Evolutionary conservation across 2,113 vertebrate species (phyloP).

Genomic region (Pycnonotus jocosus): DNA sequence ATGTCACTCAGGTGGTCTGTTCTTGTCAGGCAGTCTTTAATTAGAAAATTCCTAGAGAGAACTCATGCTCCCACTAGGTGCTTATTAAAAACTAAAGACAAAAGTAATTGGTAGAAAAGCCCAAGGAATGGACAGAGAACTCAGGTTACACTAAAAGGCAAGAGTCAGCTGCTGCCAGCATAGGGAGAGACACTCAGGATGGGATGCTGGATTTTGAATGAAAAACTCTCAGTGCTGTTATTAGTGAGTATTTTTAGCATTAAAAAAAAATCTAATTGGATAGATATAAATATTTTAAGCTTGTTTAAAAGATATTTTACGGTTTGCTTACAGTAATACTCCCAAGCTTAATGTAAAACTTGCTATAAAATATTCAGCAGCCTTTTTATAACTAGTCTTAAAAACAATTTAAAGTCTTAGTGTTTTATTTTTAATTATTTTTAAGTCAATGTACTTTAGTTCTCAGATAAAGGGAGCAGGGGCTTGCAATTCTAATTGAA

Average conservation of each 20-base stretch:
- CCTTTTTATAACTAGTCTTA: slow-evolving; percentile 56
- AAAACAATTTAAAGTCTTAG: slow-evolving; percentile 53
- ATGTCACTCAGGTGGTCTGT: slow-evolving; percentile 43
- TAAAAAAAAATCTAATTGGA: slow-evolving; percentile 41
- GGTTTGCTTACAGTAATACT: slow-evolving; percentile 54
- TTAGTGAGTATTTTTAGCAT: slow-evolving; percentile 72
- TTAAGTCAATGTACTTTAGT: slow-evolving; percentile 47
- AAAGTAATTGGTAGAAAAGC: slow-evolving; percentile 37
- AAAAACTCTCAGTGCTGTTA: slow-evolving; percentile 64
- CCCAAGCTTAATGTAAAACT: slow-evolving; percentile 52
- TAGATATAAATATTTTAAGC: slow-evolving; percentile 49
- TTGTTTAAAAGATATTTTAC: slow-evolving; percentile 45
- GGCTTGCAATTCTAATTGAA: neutral
- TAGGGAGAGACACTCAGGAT: slow-evolving; percentile 35
- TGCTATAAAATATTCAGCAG: slow-evolving; percentile 62
- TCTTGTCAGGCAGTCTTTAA: slow-evolving; percentile 71
- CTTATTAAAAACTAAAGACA: slow-evolving; percentile 61
- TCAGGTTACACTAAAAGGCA: slow-evolving; percentile 20
- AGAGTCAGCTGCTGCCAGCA: neutral
- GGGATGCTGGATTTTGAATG: slow-evolving; percentile 73
- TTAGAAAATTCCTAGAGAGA: slow-evolving; percentile 75
- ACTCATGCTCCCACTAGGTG: slow-evolving; percentile 39
- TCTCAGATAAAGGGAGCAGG: slow-evolving; percentile 16
- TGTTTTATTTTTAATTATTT: slow-evolving; percentile 67
- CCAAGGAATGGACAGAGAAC: neutral